Percentiles rank a stretch among this genome's conserved stretches.
Conservation (phyloP, 2,113 vertebrate genomes). For the Blennius ocellaris region DNA sequence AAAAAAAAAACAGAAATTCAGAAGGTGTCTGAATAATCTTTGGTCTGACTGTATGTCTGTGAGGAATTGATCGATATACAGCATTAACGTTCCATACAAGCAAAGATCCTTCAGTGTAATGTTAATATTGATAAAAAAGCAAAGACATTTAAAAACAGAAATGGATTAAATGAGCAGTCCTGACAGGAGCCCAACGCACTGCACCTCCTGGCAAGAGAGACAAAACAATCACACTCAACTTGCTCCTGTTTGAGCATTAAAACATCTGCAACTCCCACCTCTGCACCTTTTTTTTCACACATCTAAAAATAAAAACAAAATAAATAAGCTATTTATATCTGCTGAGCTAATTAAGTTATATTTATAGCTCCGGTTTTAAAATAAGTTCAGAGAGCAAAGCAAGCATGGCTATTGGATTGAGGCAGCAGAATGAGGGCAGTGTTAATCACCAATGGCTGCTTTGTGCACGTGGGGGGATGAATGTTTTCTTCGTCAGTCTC, state of each 20-base stretch:
- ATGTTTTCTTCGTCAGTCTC: slow-evolving; percentile 76
- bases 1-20: too few relatives aligned
- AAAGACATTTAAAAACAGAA: slow-evolving; percentile 15
- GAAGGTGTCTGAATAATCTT: too few relatives aligned
- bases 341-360: slow-evolving; percentile 70
- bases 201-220: slow-evolving; percentile 30
- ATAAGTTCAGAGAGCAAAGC: slow-evolving; percentile 65
- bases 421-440: slow-evolving; percentile 76
- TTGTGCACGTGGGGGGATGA: slow-evolving; percentile 76
- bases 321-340: slow-evolving; percentile 71
- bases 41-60: too few relatives aligned
- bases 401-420: slow-evolving; percentile 67
- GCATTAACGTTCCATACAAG: slow-evolving; percentile 43
- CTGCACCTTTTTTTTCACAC: slow-evolving; percentile 39
- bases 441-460: slow-evolving; percentile 82
- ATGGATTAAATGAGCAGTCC: not conserved
- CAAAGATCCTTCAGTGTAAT: slow-evolving; percentile 38
- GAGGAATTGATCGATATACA: slow-evolving; percentile 31
- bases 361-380: slow-evolving; percentile 78
- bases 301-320: slow-evolving; percentile 72
- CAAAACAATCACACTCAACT: slow-evolving; percentile 16
- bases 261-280: slow-evolving; percentile 12
- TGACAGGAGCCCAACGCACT: slow-evolving; percentile 15
- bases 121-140: not conserved
- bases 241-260: slow-evolving; percentile 4